Base-by-base conservation (phyloP, 2,888 invertebrate species). In the Julus scanicus region DNA sequence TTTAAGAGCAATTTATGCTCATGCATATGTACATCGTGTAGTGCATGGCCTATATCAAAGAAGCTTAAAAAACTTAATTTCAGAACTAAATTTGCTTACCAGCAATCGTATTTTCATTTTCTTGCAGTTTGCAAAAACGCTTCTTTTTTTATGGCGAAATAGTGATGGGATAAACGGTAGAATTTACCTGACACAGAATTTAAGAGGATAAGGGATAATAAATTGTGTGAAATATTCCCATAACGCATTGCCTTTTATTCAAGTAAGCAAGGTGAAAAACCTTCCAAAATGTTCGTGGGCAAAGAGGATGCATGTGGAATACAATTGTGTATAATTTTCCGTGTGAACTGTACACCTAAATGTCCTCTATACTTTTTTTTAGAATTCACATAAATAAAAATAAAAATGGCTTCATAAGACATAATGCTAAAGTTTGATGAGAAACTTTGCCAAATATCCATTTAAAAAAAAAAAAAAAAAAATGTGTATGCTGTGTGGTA, bases 271-370 rank as follows among this genome's bases (percentile, higher is more conserved):
- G 63, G 63, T 63, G 63, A 63, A 63, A 63, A 63, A 63, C 63
- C 63, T 63, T 63, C n/a, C 63, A n/a, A 17, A n/a, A 63, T 63
- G 63, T 63, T 3, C 63, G 17, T 17, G n/a, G 63, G 17, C 63
- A 63, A 63, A n/a, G 63, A 63, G 63, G 5, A n/a, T n/a, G 63
- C 63, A 63, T n/a, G 63, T n/a, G 63, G 63, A 17, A 63, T n/a
- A 63, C n/a, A 17, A 63, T 63, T 63, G n/a, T 53, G n/a, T n/a
- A n/a, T 63, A n/a, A 63, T 63, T 63, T 63, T n/a, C n/a, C 63
- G 63, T 63, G 63, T 17, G 63, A 63, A 63, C 6, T n/a, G 17
- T 17, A 63, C n/a, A 5, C 63, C 1, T 63, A n/a, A 63, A 63
- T 63, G n/a, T 63, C 63, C 63, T n/a, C 63, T 63, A 13, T n/a